Evolutionary conservation across 2,113 vertebrate genomes (phyloP), one percentile per base, ranked within the genome.

Genomic region (Artemisiospiza belli): DNA sequence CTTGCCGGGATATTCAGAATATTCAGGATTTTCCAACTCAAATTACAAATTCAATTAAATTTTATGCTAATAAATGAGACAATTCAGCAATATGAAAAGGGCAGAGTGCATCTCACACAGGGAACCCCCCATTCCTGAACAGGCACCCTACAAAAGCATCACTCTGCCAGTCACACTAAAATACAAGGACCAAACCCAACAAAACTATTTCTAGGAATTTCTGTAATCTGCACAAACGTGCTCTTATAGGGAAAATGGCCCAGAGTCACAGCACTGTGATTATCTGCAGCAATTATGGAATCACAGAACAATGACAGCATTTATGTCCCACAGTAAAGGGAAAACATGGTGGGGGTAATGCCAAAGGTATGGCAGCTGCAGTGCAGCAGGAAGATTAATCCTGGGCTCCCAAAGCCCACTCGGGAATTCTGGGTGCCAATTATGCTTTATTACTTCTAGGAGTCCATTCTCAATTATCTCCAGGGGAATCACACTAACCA

Each of bases 341-440:
- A 54, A 84, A 44, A 18, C 47, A 76, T 2, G 37, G 10, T 3
- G 31, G 41, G 81, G 33, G 13, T 12, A 47, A 22, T 63, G 84
- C 90, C 87, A 66, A 69, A 92, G 94, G 78, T 82, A 44, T 0
- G 76, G 87, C 82, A 94, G 86, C 79, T 94, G 94, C 79, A 85
- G 3, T 7, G 39, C 94, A 84, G 84, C 73, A 63, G 13, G 39
- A 15, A 70, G 52, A 72, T 76, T 52, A 44, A 90, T 46, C 20
- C 5, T 0, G 20, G 22, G 21, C 58, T 85, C 87, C 74, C 62
- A 85, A 79, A 24, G 15, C 41, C 21, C 37, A 2, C 44, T n/a
- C 2, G 49, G 88, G 87, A 91, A 94, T 87, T 59, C 81, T 43
- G 79, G 0, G 12, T 44, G 84, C 41, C 93, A 87, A 49, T 75